phyloP scores from a whole-genome alignment of 2,113 vertebrate genomes.

The Gavialis gangeticus region DNA sequence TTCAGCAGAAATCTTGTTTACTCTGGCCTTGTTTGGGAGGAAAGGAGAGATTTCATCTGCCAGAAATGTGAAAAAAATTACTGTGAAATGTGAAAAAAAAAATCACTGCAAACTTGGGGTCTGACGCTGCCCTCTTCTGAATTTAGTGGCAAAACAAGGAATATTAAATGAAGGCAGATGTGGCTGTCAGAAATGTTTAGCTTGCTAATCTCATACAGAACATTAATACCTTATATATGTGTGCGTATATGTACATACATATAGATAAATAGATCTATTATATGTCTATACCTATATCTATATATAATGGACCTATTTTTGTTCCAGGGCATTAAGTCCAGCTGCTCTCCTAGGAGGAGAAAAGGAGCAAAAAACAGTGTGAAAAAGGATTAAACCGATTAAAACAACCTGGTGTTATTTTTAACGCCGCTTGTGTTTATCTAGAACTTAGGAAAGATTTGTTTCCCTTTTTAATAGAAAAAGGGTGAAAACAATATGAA shows the following conservation, averaged over 20 bases:
- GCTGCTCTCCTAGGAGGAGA: background rate
- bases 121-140: background rate
- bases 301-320: background rate
- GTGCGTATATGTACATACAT: no score
- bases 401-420: background rate
- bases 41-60: background rate
- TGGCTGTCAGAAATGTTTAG: background rate
- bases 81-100: background rate
- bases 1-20: background rate
- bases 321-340: conserved; percentile 7
- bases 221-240: background rate
- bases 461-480: background rate
- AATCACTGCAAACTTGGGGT: background rate
- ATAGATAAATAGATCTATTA: background rate
- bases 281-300: background rate
- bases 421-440: rapidly evolving
- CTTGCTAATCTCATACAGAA: background rate
- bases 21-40: background rate
- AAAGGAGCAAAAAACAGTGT: background rate
- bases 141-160: background rate
- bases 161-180: background rate
- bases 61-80: background rate
- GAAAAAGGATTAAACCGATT: background rate
- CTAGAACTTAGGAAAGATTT: background rate
- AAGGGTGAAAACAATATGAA: background rate